Evolutionary conservation across 2,888 invertebrate genomes (phyloP).

Genomic region (Melolontha melolontha): DNA sequence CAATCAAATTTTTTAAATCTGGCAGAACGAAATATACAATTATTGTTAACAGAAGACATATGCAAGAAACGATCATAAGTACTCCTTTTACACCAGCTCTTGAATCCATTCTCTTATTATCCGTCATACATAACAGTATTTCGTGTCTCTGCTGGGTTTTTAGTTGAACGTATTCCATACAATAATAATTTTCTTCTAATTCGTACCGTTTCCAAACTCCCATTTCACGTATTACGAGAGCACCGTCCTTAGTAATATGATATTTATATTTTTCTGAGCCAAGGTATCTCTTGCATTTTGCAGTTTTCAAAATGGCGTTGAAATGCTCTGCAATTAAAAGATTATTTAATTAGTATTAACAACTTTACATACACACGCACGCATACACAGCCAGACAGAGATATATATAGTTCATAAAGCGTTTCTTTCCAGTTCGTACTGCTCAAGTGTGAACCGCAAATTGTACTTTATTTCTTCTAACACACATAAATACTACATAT

Average conservation of each 20-base stretch:
- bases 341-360: background rate
- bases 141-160: conserved; percentile 3
- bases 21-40: conserved; percentile 35
- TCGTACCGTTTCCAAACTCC: conserved; percentile 19
- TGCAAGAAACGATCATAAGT: conserved; percentile 33
- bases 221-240: conserved; percentile 10
- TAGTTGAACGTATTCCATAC: conserved; percentile 41
- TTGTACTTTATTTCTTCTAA: no score
- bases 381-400: no score
- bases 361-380: no score
- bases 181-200: conserved; percentile 35
- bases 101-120: background rate
- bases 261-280: conserved; percentile 19
- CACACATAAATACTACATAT: no score
- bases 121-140: conserved; percentile 24
- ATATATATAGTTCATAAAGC: no score
- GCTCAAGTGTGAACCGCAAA: no score
- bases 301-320: conserved; percentile 19
- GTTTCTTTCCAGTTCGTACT: no score
- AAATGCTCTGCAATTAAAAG: conserved; percentile 30
- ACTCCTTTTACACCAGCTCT: conserved; percentile 7
- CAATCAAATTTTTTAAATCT: conserved; percentile 42
- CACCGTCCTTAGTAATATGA: conserved; percentile 20
- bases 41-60: conserved; percentile 38
- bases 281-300: conserved; percentile 27